Percentiles rank a stretch among this genome's conserved stretches.
Evolutionary conservation across 2,797 vertebrate genomes (phyloP).

Genomic region (Neosilurus mollespiculum): DNA sequence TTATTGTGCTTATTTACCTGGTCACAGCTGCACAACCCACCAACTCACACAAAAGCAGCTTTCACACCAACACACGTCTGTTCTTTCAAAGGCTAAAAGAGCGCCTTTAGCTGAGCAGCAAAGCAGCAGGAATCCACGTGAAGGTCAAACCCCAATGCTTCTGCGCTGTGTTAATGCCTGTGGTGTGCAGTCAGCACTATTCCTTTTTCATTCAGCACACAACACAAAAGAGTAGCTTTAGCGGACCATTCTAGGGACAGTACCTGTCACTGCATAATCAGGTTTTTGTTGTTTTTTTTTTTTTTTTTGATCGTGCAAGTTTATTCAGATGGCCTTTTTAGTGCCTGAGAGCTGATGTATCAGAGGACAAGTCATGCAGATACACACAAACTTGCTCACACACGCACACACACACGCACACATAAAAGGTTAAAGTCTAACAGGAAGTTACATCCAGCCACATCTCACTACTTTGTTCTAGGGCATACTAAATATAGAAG

Average conservation of each 20-base stretch:
- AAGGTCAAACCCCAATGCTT: conserved; percentile 64
- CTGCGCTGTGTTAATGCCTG: conserved; percentile 66
- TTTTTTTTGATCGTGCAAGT: conserved; percentile 37
- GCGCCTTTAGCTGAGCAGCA: conserved; percentile 40
- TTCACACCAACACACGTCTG: conserved; percentile 48
- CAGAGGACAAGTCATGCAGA: conserved; percentile 44
- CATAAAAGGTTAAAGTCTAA: conserved; percentile 62
- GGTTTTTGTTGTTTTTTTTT: conserved; percentile 38
- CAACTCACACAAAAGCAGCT: conserved; percentile 35
- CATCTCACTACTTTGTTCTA: conserved; percentile 49
- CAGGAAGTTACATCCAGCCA: conserved; percentile 65
- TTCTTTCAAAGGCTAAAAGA: conserved; percentile 50
- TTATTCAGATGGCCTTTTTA: conserved; percentile 55
- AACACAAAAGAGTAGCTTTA: conserved; percentile 66
- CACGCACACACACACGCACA: background rate
- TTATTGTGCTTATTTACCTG: conserved; percentile 35
- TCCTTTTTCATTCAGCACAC: conserved; percentile 58
- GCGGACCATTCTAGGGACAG: conserved; percentile 64
- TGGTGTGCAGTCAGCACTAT: conserved; percentile 75
- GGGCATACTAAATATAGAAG: conserved; percentile 62
- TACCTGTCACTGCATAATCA: conserved; percentile 56
- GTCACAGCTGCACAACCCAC: conserved; percentile 40
- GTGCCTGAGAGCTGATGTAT: conserved; percentile 47
- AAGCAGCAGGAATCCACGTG: conserved; percentile 48
- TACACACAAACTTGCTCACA: conserved; percentile 1